Evolutionary conservation across 2,797 vertebrate genomes (phyloP).

Genomic region (Galagoides demidoff): DNA sequence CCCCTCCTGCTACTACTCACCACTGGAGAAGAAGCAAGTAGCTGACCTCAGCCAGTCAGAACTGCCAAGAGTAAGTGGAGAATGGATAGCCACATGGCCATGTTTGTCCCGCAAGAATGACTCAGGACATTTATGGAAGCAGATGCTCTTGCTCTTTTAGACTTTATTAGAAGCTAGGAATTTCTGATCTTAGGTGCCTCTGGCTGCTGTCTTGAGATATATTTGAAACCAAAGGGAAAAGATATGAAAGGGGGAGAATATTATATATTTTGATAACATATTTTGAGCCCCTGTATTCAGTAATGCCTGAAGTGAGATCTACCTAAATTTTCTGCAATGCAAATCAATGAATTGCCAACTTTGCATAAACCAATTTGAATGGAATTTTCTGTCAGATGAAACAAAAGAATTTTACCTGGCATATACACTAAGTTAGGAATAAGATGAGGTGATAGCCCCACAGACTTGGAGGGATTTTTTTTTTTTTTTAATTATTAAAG

Average conservation of each 20-base stretch:
- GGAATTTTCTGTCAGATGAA: background rate
- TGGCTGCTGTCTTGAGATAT: background rate
- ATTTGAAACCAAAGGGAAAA: background rate
- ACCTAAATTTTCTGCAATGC: background rate
- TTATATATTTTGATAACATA: background rate
- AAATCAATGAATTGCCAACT: background rate
- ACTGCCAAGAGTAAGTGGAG: fast-evolving
- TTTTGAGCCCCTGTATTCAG: background rate
- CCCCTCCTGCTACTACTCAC: background rate
- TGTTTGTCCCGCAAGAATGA: background rate
- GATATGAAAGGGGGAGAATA: background rate
- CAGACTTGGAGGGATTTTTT: background rate
- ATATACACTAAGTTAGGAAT: background rate
- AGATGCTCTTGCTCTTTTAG: background rate
- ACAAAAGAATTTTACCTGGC: background rate
- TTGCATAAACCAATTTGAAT: background rate
- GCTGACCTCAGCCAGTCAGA: background rate
- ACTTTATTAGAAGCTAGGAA: background rate
- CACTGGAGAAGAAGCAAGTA: background rate
- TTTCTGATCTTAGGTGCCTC: background rate
- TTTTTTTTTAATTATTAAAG: background rate
- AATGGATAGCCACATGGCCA: fast-evolving
- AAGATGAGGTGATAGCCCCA: background rate
- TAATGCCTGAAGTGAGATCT: background rate
- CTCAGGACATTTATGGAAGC: background rate